Evolutionary conservation across 1,140 invertebrate genomes (phyloP).

Genomic region (Cherax quadricarinatus): DNA sequence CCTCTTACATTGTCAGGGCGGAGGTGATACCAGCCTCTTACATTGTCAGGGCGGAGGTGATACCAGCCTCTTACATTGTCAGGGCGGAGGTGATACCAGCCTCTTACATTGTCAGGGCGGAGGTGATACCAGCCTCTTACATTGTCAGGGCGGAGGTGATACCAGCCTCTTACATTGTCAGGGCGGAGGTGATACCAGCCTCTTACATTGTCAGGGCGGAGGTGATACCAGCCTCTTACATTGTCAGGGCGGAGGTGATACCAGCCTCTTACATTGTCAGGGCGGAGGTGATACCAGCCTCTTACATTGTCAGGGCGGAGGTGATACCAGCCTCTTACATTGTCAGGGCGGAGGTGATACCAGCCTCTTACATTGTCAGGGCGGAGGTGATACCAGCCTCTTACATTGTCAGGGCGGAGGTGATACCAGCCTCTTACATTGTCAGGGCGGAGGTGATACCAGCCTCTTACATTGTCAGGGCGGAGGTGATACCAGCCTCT

Average conservation of each 20-base stretch:
- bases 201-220: no score
- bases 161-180: background rate
- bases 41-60: conserved; percentile 20
- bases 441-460: conserved; percentile 22
- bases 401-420: no score
- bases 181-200: no score
- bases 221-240: background rate
- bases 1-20: no score
- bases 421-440: background rate
- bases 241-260: conserved; percentile 17
- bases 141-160: conserved; percentile 23
- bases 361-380: conserved; percentile 2
- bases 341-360: conserved; percentile 19
- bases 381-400: no score
- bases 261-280: no score
- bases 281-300: conserved; percentile 2
- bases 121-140: no score
- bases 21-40: background rate
- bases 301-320: conserved; percentile 20
- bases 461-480: no score
- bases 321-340: no score
- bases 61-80: no score
- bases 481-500: background rate
- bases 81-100: conserved; percentile 3
- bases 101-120: conserved; percentile 27